A percentile compares a stretch with the other conserved stretches of the same genome.
Conservation (phyloP, 2,113 vertebrate genomes). For the Mugil cephalus region DNA sequence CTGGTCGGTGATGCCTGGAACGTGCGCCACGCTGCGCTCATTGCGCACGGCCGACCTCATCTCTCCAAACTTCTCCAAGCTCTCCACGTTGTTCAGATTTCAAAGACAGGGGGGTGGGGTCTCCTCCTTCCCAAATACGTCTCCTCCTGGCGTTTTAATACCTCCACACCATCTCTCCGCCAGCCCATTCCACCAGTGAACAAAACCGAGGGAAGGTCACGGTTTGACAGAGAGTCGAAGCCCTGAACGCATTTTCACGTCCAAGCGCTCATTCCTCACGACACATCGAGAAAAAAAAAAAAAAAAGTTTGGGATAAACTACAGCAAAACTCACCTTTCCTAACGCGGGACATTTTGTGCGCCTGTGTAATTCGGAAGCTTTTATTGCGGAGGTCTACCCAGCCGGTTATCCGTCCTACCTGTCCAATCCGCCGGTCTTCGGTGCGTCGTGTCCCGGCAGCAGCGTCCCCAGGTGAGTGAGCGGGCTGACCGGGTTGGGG, state of each 20-base stretch:
- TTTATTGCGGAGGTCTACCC: not conserved
- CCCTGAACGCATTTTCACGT: slow-evolving; percentile 33
- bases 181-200: slow-evolving; percentile 62
- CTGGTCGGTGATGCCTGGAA: not conserved
- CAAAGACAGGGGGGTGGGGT: slow-evolving; percentile 66
- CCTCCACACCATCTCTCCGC: slow-evolving; percentile 50
- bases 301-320: slow-evolving; percentile 26
- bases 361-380: not conserved
- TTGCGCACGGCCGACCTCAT: slow-evolving; percentile 9
- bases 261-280: slow-evolving; percentile 46
- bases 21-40: not conserved
- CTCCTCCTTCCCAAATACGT: slow-evolving; percentile 55
- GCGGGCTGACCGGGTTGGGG: slow-evolving; percentile 43
- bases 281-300: not conserved
- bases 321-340: slow-evolving; percentile 6
- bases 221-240: not conserved
- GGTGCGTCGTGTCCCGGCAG: slow-evolving; percentile 62
- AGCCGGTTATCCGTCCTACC: slow-evolving; percentile 54
- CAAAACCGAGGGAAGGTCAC: slow-evolving; percentile 11
- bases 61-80: slow-evolving; percentile 17
- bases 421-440: slow-evolving; percentile 67
- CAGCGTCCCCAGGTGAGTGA: slow-evolving; percentile 82
- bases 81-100: slow-evolving; percentile 61
- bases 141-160: slow-evolving; percentile 65
- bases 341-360: not conserved